Percentiles rank a stretch among this genome's conserved stretches.
These are phyloP conservation scores for Ectobius pallidus DNA, from an alignment of 2,888 invertebrate species.

Conservation along the genomic window DNA sequence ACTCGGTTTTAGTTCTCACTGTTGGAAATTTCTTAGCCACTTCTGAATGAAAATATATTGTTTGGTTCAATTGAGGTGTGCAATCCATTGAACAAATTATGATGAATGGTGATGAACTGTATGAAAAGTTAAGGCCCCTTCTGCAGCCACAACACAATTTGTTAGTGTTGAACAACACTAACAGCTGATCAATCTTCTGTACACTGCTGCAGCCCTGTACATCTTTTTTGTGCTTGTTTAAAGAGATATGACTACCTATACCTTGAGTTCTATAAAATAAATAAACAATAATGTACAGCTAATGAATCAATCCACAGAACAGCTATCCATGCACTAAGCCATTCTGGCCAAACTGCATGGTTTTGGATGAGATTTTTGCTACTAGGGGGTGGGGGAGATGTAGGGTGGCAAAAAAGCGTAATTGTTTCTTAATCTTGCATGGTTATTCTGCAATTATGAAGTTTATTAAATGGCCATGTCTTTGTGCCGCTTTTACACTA, in stretches of 20 bases:
- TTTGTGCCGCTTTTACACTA: too few species aligned
- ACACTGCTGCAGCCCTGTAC: neutral
- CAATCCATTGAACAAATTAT: slow-evolving; percentile 4
- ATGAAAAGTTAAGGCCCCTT: slow-evolving; percentile 2
- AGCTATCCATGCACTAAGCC: too few species aligned
- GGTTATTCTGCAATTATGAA: too few species aligned
- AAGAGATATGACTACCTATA: neutral
- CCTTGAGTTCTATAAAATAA: too few species aligned
- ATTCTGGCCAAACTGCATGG: too few species aligned
- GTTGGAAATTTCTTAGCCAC: neutral
- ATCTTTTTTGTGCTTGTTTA: neutral
- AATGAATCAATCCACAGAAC: too few species aligned
- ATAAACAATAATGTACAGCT: too few species aligned
- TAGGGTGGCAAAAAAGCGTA: too few species aligned
- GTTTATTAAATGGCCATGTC: too few species aligned
- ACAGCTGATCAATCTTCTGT: neutral
- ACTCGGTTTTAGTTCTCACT: slow-evolving; percentile 14
- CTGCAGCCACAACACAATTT: neutral
- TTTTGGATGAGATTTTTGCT: too few species aligned
- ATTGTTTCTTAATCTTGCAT: too few species aligned
- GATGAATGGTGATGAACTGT: neutral
- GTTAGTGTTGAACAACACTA: neutral
- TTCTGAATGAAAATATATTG: slow-evolving; percentile 7
- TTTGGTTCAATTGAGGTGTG: neutral
- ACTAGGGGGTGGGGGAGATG: too few species aligned